Percentiles rank a stretch among this genome's conserved stretches.
Evolutionary conservation across 2,888 invertebrate species (phyloP).

Genomic region (Drosophila neutralis): DNA sequence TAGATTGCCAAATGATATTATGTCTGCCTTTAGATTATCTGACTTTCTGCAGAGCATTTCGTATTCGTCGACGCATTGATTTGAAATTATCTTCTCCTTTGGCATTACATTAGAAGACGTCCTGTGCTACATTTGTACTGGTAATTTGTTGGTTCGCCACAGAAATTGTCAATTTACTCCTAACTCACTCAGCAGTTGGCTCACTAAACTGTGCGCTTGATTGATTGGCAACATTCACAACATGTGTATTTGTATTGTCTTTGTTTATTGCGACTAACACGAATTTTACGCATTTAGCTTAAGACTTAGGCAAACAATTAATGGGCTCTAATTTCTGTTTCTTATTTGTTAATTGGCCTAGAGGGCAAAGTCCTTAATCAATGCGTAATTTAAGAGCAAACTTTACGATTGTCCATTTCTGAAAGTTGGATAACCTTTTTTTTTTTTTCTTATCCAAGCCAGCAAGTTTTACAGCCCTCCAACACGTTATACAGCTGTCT

Average conservation of each 20-base stretch:
- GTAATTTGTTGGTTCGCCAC: conserved; percentile 48
- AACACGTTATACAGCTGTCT: background rate
- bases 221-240: conserved; percentile 52
- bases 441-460: conserved; percentile 11
- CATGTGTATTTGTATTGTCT: conserved; percentile 17
- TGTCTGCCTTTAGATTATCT: background rate
- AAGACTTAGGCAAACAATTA: conserved; percentile 27
- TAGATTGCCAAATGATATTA: background rate
- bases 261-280: background rate
- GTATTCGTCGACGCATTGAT: background rate
- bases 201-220: conserved; percentile 45
- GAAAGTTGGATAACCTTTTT: background rate
- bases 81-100: background rate
- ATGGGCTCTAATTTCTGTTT: background rate
- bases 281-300: conserved; percentile 13
- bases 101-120: conserved; percentile 22
- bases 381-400: background rate
- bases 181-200: conserved; percentile 54
- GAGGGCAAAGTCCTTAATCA: background rate
- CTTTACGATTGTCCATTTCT: conserved; percentile 15
- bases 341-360: conserved; percentile 38
- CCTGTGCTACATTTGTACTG: conserved; percentile 32
- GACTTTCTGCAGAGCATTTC: conserved; percentile 13
- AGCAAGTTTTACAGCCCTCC: conserved; percentile 15
- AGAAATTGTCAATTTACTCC: conserved; percentile 64